phyloP scores from a whole-genome alignment of 2,888 invertebrate species.

The Hymenopus coronatus region DNA sequence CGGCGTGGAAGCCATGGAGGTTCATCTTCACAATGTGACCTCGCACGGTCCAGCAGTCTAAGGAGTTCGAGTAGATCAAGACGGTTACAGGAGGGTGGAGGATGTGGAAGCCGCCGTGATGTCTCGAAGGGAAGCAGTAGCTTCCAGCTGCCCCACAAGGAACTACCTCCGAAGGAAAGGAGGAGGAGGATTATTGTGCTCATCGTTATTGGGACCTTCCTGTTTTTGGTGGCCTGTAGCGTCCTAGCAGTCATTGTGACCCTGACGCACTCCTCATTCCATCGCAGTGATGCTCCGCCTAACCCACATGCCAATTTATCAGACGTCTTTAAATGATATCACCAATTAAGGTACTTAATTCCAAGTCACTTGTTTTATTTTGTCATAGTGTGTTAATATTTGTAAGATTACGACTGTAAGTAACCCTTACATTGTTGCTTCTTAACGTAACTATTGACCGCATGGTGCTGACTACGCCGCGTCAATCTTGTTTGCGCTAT shows the following conservation, averaged over 20 bases:
- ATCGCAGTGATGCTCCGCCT: not conserved
- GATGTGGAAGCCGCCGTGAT: not conserved
- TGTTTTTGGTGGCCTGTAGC: slow-evolving; percentile 69
- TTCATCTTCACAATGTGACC: not conserved
- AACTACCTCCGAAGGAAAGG: slow-evolving; percentile 51
- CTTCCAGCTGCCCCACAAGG: slow-evolving; percentile 22
- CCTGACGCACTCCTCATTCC: slow-evolving; percentile 63
- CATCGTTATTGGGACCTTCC: slow-evolving; percentile 68
- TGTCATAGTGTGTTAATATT: no score
- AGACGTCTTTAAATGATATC: not conserved
- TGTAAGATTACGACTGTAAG: no score
- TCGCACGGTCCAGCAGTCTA: not conserved
- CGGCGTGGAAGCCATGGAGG: slow-evolving; percentile 36
- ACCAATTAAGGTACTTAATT: not conserved
- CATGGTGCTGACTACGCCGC: no score
- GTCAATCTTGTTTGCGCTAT: no score
- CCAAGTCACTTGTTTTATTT: no score
- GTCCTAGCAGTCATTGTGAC: slow-evolving; percentile 76
- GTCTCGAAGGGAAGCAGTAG: slow-evolving; percentile 26
- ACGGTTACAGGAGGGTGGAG: not conserved
- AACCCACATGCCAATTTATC: not conserved
- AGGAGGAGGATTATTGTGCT: slow-evolving; percentile 67
- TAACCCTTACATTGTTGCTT: no score
- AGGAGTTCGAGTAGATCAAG: not conserved
- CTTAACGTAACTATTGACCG: no score